Evolutionary conservation across 2,113 vertebrate species (phyloP), one percentile per base, ranked within the genome.

Genomic region (Vombatus ursinus): DNA sequence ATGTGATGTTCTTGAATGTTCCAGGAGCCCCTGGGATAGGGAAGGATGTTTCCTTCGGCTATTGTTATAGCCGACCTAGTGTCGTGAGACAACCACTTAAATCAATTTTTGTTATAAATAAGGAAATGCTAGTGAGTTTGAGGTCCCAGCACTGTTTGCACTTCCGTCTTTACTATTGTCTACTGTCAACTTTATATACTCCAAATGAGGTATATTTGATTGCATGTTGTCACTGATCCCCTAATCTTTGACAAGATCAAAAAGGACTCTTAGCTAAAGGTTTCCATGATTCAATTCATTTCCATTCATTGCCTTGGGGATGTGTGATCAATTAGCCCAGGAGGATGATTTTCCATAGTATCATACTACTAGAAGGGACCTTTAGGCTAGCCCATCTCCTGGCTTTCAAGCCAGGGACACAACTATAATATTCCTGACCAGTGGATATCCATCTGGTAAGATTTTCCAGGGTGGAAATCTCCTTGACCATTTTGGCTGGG

Each of bases 41-140:
- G 31, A n/a, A 54, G n/a, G n/a, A n/a, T n/a, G n/a, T n/a, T n/a
- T n/a, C n/a, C n/a, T n/a, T n/a, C n/a, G n/a, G n/a, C n/a, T n/a
- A n/a, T n/a, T n/a, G n/a, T n/a, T n/a, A 14, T 44, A 24, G 50
- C 37, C 7, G 0, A 49, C 68, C 19, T 0, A 4, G 37, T 16
- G 44, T 49, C 89, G 84, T 14, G 47, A 92, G 53, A 49, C 44
- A 50, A 51, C 48, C 49, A n/a, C 47, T 90, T 89, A 7, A 96
- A 23, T 89, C 28, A 14, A 23, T 24, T 95, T 96, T 93, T 90
- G 90, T 50, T 31, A 89, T 50, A 95, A 51, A 96, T 50, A 94
- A n/a, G 5, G 91, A 89, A 93, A 47, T 47, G 50, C 49, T 50
- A 51, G 61, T 25, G 92, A 84, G 61, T 77, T 93, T 28, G 50